A percentile compares a stretch with the other conserved stretches of the same genome.
Evolutionary conservation across 2,113 vertebrate genomes (phyloP).

Genomic region (Orthochromis malagaraziensis): DNA sequence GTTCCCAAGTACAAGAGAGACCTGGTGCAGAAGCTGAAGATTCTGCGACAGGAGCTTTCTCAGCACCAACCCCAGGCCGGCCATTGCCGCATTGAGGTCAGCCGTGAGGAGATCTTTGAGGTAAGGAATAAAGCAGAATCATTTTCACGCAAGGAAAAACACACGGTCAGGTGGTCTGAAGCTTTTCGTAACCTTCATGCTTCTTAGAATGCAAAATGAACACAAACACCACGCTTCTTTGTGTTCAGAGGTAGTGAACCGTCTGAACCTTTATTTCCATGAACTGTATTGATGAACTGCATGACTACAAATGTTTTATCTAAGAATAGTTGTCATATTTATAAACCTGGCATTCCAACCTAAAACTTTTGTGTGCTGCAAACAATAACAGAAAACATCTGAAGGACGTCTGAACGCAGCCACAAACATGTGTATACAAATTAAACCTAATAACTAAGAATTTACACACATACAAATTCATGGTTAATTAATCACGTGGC

Average conservation of each 20-base stretch:
- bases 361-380: background rate
- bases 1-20: slow-evolving; percentile 92
- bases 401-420: background rate
- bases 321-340: background rate
- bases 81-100: slow-evolving; percentile 93
- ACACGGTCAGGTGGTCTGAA: background rate
- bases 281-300: background rate
- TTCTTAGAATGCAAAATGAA: background rate
- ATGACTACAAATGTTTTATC: background rate
- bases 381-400: background rate
- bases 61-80: slow-evolving; percentile 94
- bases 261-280: background rate
- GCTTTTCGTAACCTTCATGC: background rate
- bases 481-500: background rate
- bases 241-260: background rate
- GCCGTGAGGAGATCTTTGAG: slow-evolving; percentile 96
- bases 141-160: background rate
- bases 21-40: slow-evolving; percentile 93
- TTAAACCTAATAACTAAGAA: background rate
- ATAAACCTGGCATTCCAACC: background rate
- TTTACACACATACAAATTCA: background rate
- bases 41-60: slow-evolving; percentile 87
- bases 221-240: background rate
- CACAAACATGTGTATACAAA: background rate
- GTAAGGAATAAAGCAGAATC: slow-evolving; percentile 45